Base-by-base conservation (phyloP, 2,888 invertebrate species). In the Cotesia congregata region DNA sequence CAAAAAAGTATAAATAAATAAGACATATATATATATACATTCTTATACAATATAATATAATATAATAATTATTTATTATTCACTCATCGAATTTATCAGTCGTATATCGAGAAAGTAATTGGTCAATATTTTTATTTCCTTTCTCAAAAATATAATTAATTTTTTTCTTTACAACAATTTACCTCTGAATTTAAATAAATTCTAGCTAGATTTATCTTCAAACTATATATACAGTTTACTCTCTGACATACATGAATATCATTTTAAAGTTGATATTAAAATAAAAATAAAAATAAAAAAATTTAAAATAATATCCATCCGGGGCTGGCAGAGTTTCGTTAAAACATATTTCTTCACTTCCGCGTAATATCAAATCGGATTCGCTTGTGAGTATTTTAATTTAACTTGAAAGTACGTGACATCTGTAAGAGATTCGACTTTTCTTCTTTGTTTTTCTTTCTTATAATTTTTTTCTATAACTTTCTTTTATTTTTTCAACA, bases 381-480 rank as follows among this genome's bases (percentile, higher is more conserved):
- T 71, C 20, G 64, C 62, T 50, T 64, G n/a, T 59, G 17, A 67
- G 67, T 61, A 39, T 40, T 20, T 41, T 20, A 60, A 30, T 20
- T 41, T 20, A 60, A 30, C 61, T 61, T 61, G 39, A 17, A 70
- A 70, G 41, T 75, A 75, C 75, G 75, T 75, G 75, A 75, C 75
- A 75, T 59, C 39, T 71, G 17, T 17, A 15, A 17, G 68, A n/a
- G 38, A 60, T 41, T 72, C 5, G n/a, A 72, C 40, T 76, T 76
- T 72, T 72, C n/a, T 41, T 41, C 17, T 64, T 61, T 74, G 30
- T 59, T 67, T 38, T 40, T 6, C 17, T 59, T 38, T 74, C 62
- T 69, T 69, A 7, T 50, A 7, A 50, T 50, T 9, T 50, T 9
- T 50, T 9, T 50, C 7, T 50, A 50, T 50, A 50, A 50, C 62